phyloP scores from a whole-genome alignment of 2,797 vertebrate species.

The Cynopterus sphinx region DNA sequence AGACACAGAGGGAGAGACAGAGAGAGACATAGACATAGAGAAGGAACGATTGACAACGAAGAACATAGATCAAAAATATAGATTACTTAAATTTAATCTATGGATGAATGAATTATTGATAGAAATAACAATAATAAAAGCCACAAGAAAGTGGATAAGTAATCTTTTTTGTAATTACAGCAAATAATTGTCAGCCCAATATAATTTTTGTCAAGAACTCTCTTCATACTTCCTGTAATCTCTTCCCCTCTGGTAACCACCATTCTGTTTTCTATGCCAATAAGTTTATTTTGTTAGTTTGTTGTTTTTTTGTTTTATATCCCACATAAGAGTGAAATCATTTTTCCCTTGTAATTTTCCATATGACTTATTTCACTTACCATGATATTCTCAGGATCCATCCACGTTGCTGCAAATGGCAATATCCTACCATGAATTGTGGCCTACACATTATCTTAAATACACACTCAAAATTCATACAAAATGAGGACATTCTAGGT shows the following conservation, averaged over 20 bases:
- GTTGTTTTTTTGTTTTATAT: background rate
- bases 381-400: background rate
- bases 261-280: background rate
- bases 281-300: background rate
- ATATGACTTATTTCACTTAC: background rate
- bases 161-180: background rate
- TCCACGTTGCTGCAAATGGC: background rate
- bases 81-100: background rate
- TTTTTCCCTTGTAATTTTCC: background rate
- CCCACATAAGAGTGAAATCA: background rate
- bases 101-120: background rate
- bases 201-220: background rate
- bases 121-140: background rate
- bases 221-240: background rate
- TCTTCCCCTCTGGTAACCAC: background rate
- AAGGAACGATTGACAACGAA: background rate
- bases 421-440: background rate
- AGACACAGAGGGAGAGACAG: no score
- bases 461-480: background rate
- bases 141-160: background rate
- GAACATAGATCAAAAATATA: background rate
- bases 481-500: background rate
- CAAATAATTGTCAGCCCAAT: background rate
- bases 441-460: background rate
- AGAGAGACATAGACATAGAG: background rate